Evolutionary conservation across 2,797 vertebrate species (phyloP).

Genomic region (Artibeus jamaicensis): DNA sequence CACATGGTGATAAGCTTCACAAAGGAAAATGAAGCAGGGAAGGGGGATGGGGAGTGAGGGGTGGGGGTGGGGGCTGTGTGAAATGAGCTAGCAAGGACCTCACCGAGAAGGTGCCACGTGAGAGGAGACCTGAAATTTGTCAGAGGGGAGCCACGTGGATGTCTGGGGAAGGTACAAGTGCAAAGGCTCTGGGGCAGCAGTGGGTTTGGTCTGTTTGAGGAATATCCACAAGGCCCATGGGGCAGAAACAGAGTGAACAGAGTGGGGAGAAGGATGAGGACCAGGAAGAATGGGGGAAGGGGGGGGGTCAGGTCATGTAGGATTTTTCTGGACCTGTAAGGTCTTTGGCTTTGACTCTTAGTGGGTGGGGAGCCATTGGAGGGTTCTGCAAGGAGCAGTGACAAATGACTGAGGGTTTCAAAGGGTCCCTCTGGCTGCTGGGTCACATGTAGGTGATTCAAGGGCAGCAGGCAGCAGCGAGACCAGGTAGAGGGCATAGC

Average conservation of each 20-base stretch:
- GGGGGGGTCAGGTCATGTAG: neutral
- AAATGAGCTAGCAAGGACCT: neutral
- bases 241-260: neutral
- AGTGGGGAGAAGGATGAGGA: neutral
- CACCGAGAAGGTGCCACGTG: neutral
- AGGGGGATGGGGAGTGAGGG: too few relatives aligned
- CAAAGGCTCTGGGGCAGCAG: neutral
- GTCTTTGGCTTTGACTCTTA: neutral
- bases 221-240: neutral
- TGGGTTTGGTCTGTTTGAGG: neutral
- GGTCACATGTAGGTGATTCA: neutral
- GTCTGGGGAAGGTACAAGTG: neutral
- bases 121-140: neutral
- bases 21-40: neutral
- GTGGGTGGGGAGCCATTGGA: neutral
- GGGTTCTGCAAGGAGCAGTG: neutral
- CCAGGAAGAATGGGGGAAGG: neutral
- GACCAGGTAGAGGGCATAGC: neutral
- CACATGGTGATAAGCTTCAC: neutral
- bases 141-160: rapidly evolving
- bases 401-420: neutral
- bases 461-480: neutral
- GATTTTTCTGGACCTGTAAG: neutral
- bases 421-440: neutral
- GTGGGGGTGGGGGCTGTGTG: neutral